Base-by-base conservation (phyloP, 2,113 vertebrate genomes). In the Brienomyrus brachyistius region DNA sequence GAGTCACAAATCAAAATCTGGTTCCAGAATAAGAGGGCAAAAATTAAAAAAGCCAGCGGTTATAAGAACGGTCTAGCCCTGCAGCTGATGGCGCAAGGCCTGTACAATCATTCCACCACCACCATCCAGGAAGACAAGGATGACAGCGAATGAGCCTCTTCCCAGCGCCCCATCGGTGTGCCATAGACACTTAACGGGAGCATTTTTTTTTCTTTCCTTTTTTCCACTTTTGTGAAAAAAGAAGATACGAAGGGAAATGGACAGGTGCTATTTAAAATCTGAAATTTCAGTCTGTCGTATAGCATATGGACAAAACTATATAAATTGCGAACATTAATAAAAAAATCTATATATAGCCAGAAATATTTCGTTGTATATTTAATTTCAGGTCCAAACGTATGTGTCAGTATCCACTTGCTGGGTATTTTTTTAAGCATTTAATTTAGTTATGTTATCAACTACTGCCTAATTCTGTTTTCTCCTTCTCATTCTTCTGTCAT, bases 281-380 rank as follows among this genome's bases (percentile, higher is more conserved):
- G 94, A 95, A 94, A 97, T 97, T 95, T 96, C 95, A 97, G 96
- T 98, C 95, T 96, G 94, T 97, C 95, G 94, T 95, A 97, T 97
- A 96, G 94, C 96, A 95, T 97, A 98, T 97, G 96, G 97, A 96
- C 94, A 94, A 86, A 93, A 92, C 89, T 89, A 92, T 92, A 93
- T 90, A 92, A 93, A 94, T 92, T 94, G 94, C 93, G 93, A 95
- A 95, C 95, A 93, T 94, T 94, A 56, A 92, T 80, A 92, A 84
- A 80, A 80, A 94, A 95, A 96, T 97, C 97, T 98, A 96, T 98
- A 96, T 97, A 97, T 98, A 99, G 97, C 97, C 98, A 97, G 96
- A 97, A 94, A 96, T 98, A 97, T 96, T 96, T 97, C 95, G 96
- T 97, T 98, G 97, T 99, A 98, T 98, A 98, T 98, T 98, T 98